phyloP scores from a whole-genome alignment of 2,797 vertebrate species.

The Mycteria americana region DNA sequence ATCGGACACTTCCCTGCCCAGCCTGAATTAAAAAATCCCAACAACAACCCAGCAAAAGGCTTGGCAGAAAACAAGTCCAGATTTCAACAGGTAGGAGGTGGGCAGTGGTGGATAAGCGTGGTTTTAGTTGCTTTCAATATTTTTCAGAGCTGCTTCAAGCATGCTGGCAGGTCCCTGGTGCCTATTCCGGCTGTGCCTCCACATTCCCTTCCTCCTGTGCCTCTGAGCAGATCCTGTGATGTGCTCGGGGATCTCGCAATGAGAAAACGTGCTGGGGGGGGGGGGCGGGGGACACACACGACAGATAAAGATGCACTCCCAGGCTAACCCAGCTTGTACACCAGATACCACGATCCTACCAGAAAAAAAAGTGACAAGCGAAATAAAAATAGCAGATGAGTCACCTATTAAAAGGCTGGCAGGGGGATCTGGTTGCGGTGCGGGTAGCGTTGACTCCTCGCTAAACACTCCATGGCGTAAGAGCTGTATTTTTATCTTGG shows the following conservation, averaged over 20 bases:
- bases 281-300: too few species aligned
- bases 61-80: background rate
- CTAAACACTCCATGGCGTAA: background rate
- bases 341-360: background rate
- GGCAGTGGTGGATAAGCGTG: background rate
- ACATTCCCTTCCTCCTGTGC: background rate
- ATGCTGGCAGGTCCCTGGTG: background rate
- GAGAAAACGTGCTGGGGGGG: rapidly evolving
- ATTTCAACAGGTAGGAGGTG: background rate
- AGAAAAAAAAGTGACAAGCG: background rate
- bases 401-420: background rate
- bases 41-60: background rate
- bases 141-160: background rate
- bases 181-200: background rate
- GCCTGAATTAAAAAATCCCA: background rate
- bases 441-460: background rate
- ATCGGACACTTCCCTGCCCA: background rate
- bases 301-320: rapidly evolving
- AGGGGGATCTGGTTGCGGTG: background rate
- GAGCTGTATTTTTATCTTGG: background rate
- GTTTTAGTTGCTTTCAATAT: background rate
- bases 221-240: background rate
- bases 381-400: background rate
- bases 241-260: rapidly evolving
- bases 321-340: background rate